A percentile compares a stretch with the other conserved stretches of the same genome.
Conservation (phyloP, 2,888 invertebrate species). For the Hymenopus coronatus region DNA sequence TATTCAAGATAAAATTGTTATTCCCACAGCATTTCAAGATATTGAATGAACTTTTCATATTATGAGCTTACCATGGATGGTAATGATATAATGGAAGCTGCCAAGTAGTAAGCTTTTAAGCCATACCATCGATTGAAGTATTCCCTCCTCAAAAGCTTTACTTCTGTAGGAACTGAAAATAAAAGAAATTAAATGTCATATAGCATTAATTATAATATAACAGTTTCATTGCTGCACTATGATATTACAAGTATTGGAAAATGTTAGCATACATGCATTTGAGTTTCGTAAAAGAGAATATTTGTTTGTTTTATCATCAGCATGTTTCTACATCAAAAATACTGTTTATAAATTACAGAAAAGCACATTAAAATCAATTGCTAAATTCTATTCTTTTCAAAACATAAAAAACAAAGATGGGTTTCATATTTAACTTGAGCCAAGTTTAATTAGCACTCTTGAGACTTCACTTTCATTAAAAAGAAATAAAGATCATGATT, state of each 20-base stretch:
- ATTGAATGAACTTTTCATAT: no score
- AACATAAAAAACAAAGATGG: no score
- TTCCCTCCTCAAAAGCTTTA: constrained; percentile 58
- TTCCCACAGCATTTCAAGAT: no score
- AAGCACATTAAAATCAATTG: no score
- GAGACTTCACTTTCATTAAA: no score
- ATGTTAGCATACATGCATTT: background rate
- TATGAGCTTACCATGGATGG: constrained; percentile 56
- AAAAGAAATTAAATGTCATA: constrained; percentile 11
- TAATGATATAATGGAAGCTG: constrained; percentile 54
- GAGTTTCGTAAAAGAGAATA: background rate
- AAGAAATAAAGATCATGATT: no score
- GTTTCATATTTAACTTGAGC: no score
- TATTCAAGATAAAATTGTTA: no score
- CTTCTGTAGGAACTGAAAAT: constrained; percentile 59
- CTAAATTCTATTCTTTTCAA: no score
- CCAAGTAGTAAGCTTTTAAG: constrained; percentile 60
- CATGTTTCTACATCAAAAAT: no score
- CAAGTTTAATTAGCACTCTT: no score
- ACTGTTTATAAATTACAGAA: no score
- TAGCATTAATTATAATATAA: background rate
- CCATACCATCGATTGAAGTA: constrained; percentile 68
- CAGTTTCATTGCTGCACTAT: background rate
- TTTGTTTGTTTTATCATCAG: background rate
- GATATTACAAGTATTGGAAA: background rate